These are phyloP conservation scores for Austrolebias charrua DNA, from an alignment of 2,797 vertebrate species.

Conservation along the genomic window DNA sequence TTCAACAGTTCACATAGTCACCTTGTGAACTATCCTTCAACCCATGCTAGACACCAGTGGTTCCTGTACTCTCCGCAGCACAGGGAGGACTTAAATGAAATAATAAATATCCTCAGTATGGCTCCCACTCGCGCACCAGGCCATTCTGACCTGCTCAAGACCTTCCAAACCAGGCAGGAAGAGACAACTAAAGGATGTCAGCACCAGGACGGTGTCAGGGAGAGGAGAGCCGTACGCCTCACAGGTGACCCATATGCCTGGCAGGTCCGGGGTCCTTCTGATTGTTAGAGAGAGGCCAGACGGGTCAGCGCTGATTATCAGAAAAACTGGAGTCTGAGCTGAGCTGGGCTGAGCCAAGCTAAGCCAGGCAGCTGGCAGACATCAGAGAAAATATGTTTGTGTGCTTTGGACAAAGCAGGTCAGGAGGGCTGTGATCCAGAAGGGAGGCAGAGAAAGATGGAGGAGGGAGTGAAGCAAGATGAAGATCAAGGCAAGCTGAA, in stretches of 20 bases:
- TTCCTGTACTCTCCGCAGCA: constrained; percentile 60
- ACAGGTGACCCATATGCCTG: constrained; percentile 80
- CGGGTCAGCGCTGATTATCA: constrained; percentile 62
- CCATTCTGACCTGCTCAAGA: constrained; percentile 76
- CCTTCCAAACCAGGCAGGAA: constrained; percentile 66
- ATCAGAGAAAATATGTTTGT: constrained; percentile 66
- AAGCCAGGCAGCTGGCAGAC: constrained; percentile 64
- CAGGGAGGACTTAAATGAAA: constrained; percentile 76
- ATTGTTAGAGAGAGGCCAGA: constrained; percentile 50
- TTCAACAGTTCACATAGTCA: constrained; percentile 75
- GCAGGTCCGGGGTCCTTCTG: constrained; percentile 69
- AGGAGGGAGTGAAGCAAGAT: constrained; percentile 37
- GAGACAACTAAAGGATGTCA: constrained; percentile 48
- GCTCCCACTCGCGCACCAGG: constrained; percentile 68
- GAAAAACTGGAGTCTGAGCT: constrained; percentile 47
- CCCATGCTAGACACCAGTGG: constrained; percentile 65
- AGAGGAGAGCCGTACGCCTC: constrained; percentile 41
- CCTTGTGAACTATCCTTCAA: constrained; percentile 70
- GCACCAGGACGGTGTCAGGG: constrained; percentile 44
- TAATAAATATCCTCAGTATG: constrained; percentile 80
- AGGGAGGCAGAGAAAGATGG: constrained; percentile 28
- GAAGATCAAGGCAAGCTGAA: constrained; percentile 11
- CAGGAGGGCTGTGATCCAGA: constrained; percentile 53
- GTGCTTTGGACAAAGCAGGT: constrained; percentile 64
- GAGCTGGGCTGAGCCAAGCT: constrained; percentile 53